Conservation (phyloP, 2,888 invertebrate genomes). For the Sarcophaga subvicina region DNA sequence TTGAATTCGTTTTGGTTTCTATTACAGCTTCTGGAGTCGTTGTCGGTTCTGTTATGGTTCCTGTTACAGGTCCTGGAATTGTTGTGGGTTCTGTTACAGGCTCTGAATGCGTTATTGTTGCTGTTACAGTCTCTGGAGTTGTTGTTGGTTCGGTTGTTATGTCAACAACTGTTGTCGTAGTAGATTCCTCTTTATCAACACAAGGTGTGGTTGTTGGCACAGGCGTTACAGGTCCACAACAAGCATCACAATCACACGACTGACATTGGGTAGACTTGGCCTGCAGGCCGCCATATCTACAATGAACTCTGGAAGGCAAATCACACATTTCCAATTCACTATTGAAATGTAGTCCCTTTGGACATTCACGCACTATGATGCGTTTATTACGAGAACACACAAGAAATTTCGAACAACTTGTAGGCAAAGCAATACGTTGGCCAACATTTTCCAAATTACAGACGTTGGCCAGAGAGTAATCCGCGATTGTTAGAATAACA, state of each 20-base stretch:
- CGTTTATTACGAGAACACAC: conserved; percentile 55
- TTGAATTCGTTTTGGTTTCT: conserved; percentile 37
- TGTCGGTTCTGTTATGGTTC: too few species aligned
- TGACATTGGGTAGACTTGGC: conserved; percentile 45
- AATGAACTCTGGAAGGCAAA: conserved; percentile 62
- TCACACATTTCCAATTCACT: conserved; percentile 68
- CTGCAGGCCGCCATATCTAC: background rate
- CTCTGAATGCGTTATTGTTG: background rate
- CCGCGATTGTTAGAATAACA: conserved; percentile 17
- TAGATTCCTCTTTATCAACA: background rate
- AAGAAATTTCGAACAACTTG: conserved; percentile 67
- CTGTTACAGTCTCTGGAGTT: background rate
- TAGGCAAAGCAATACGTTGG: conserved; percentile 60
- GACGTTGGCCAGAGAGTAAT: conserved; percentile 38
- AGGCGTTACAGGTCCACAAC: conserved; percentile 48
- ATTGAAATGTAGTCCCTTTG: conserved; percentile 70
- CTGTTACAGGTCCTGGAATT: too few species aligned
- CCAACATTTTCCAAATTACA: conserved; percentile 63
- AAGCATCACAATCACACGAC: conserved; percentile 66
- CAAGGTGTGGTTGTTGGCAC: background rate
- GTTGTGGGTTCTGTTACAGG: background rate
- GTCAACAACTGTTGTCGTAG: too few species aligned
- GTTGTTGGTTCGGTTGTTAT: background rate
- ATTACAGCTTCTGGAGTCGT: background rate
- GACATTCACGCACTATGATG: conserved; percentile 57